phyloP scores from a whole-genome alignment of 2,888 invertebrate species.

The Oxyteleia sp. region DNA sequence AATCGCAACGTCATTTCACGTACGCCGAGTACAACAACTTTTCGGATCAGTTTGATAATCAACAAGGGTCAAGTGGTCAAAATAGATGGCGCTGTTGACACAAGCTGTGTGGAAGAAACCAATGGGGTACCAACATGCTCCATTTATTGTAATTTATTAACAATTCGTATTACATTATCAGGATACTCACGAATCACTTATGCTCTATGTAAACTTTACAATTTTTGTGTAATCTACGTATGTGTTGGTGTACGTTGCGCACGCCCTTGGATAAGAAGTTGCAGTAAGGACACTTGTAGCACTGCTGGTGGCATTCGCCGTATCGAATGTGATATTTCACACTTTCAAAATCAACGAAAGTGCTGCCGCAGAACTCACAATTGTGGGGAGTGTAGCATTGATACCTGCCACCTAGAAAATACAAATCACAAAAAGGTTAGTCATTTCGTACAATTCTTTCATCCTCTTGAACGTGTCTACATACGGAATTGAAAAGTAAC shows the following conservation, averaged over 20 bases:
- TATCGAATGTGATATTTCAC: background rate
- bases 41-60: too few relatives aligned
- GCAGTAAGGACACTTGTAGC: constrained; percentile 70
- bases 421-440: too few relatives aligned
- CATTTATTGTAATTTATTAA: too few relatives aligned
- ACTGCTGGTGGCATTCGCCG: background rate
- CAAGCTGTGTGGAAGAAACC: background rate
- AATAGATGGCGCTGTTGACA: constrained; percentile 6
- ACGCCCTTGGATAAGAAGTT: constrained; percentile 81
- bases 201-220: background rate
- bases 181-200: background rate
- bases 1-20: constrained; percentile 53
- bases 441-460: too few relatives aligned
- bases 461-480: too few relatives aligned
- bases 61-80: background rate
- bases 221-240: constrained; percentile 77
- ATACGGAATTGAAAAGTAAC: too few relatives aligned
- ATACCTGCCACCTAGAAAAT: too few relatives aligned
- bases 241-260: constrained; percentile 79
- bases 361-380: background rate
- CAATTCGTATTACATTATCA: too few relatives aligned
- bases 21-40: background rate
- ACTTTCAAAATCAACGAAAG: background rate
- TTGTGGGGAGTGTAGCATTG: background rate
- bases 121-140: too few relatives aligned